Percentiles rank a stretch among this genome's conserved stretches.
phyloP scores from a whole-genome alignment of 2,113 vertebrate species.

The Scomber scombrus region DNA sequence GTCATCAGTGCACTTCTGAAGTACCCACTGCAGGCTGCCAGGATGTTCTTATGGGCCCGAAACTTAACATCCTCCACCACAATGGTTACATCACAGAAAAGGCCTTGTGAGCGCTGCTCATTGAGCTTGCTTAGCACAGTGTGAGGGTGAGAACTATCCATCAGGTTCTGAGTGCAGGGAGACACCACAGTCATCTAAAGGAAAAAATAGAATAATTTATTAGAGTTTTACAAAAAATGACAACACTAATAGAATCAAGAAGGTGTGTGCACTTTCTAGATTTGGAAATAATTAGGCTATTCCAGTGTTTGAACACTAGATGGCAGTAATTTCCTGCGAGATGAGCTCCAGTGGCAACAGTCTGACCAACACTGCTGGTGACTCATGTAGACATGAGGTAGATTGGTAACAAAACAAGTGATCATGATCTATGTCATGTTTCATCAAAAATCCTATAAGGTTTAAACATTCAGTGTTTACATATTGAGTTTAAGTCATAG shows the following conservation, averaged over 20 bases:
- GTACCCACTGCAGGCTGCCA: conserved; percentile 96
- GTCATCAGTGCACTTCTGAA: conserved; percentile 94
- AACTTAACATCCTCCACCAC: conserved; percentile 99
- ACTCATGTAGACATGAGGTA: background rate
- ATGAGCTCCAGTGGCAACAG: conserved; percentile 25
- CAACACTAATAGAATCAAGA: background rate
- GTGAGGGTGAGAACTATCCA: conserved; percentile 92
- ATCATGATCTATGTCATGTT: conserved; percentile 16
- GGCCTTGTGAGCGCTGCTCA: conserved; percentile 94
- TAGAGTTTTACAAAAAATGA: conserved; percentile 17
- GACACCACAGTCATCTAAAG: conserved; percentile 94
- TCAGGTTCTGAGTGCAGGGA: conserved; percentile 89
- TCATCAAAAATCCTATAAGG: background rate
- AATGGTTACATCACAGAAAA: conserved; percentile 97
- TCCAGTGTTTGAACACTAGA: conserved; percentile 77
- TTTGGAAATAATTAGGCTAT: conserved; percentile 13
- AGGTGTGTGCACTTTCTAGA: background rate
- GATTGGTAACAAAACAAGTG: background rate
- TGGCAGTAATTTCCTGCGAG: conserved; percentile 75
- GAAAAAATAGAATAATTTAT: conserved; percentile 39
- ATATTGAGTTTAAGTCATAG: background rate
- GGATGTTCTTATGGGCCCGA: conserved; percentile 95
- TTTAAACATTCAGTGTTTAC: background rate
- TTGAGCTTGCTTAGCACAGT: conserved; percentile 93
- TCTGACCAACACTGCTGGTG: conserved; percentile 12